These are phyloP conservation scores for Dendroctonus ponderosae DNA, from an alignment of 1,140 invertebrate species.

Conservation along the genomic window DNA sequence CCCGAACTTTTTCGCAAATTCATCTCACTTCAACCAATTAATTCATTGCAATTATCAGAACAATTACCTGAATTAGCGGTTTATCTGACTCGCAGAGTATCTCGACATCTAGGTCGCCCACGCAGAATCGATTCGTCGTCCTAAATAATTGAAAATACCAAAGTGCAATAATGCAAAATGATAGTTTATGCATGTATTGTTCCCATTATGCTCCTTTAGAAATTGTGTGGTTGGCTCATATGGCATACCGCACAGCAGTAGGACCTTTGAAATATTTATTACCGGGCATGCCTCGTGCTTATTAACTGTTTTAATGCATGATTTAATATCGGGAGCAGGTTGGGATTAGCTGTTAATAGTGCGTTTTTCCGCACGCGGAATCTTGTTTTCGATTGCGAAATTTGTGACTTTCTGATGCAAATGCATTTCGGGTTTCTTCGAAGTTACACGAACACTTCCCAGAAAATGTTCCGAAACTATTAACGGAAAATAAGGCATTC, in stretches of 20 bases:
- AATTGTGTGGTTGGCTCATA: conserved; percentile 16
- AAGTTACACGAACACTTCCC: no score
- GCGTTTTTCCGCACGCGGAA: background rate
- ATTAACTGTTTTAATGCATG: conserved; percentile 21
- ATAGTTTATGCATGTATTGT: conserved; percentile 23
- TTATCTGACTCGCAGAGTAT: background rate
- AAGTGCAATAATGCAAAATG: conserved; percentile 22
- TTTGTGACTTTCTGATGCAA: no score
- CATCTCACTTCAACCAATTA: no score
- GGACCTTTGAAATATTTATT: conserved; percentile 18
- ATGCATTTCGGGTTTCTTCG: no score
- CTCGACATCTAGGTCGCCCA: conserved; percentile 3
- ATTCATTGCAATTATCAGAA: no score
- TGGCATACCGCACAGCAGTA: conserved; percentile 9
- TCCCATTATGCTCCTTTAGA: conserved; percentile 9
- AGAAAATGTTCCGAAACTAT: no score
- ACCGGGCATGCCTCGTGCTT: conserved; percentile 9
- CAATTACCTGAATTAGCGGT: no score
- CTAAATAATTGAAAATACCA: conserved; percentile 20
- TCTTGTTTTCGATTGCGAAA: no score
- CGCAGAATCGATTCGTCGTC: conserved; percentile 14
- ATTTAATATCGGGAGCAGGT: conserved; percentile 22
- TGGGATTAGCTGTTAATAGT: conserved; percentile 13
- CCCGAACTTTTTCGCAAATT: no score
- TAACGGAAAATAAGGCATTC: no score